Base-by-base conservation (phyloP, 2,888 invertebrate genomes). In the Polyommatus icarus region DNA sequence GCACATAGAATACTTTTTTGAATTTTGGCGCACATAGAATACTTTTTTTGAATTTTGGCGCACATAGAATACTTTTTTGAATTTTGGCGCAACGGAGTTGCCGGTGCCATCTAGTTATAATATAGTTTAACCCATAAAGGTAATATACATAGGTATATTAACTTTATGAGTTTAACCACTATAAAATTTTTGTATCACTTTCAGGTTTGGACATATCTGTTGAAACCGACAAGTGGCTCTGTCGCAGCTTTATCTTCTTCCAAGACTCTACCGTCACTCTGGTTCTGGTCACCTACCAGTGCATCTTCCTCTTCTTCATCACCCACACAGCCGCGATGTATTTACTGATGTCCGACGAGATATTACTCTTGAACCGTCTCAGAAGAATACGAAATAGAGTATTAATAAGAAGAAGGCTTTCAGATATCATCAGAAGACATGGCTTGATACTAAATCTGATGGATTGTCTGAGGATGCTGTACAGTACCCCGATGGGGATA, bases 401-500 rank as follows among this genome's bases (percentile, higher is more conserved):
- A 18, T 1, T 36, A 29, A 36, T 72, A 15, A 20, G 57, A 24
- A 59, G 71, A 15, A 73, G 10, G 15, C 40, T 77, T 10, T 20
- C 46, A 4, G 54, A 57, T 20, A 59, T 77, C 7, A 46, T 77
- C 4, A 40, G 29, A 46, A 72, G 77, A 72, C 77, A 77, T 29
- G 40, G 72, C 29, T 77, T 59, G 20, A n/a, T 77, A 8, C 24
- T 77, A 18, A 71, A 77, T 59, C 18, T 77, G 12, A 59, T 73
- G 20, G 36, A 73, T 20, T 50, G 29, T 46, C 59, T 73, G n/a
- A 20, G 59, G 59, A 40, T n/a, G 4, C 82, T 93, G 1, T 93
- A 91, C 79, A 91, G 90, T 72, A 81, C 87, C 15, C 88, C 92
- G 5, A 83, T 92, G 3, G 93, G 93, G 6, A 85, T 92, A 0